Base-by-base conservation (phyloP, 2,797 vertebrate species). In the Tamandua tetradactyla region DNA sequence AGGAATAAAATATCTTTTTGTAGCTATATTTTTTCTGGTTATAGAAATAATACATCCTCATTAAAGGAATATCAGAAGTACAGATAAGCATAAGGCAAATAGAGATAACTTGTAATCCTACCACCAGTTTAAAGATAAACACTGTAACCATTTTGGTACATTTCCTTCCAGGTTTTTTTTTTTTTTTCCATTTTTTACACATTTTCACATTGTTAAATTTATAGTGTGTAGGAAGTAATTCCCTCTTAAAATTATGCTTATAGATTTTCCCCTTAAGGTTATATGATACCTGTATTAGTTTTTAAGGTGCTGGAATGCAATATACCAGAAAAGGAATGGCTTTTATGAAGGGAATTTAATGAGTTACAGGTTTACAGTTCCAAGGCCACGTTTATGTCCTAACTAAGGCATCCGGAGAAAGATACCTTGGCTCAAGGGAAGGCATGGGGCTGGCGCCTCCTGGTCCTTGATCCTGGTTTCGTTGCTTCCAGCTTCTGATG, bases 151-250 rank as follows among this genome's bases (percentile, higher is more conserved):
- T 87, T 82, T 84, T 32, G 47, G 40, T 44, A 11, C 32, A 40
- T 61, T 89, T 81, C 52, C 20, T 89, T 75, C 37, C 27, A 14
- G 32, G 17, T 40, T 59, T 87, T 75, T n/a, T n/a, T 82, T 27
- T 64, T 5, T 6, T 80, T 79, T 32, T 76, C 80, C 17, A 44
- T 40, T 3, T 10, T 32, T 76, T 91, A n/a, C n/a, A n/a, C n/a
- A n/a, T n/a, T 81, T 93, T 80, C 40, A 81, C 44, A 93, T 32
- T 80, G 14, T 92, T 44, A 62, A 64, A 64, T 81, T 88, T 74
- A 75, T 86, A 32, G 69, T 74, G n/a, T 35, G 30, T 15, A 5
- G 37, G 44, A 79, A 47, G 62, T 91, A 20, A 55, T 74, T 72
- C 27, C 37, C n/a, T 10, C 30, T 93, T 84, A 61, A 84, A 72